phyloP scores from a whole-genome alignment of 2,888 invertebrate species.

The Hedychridium roseum region DNA sequence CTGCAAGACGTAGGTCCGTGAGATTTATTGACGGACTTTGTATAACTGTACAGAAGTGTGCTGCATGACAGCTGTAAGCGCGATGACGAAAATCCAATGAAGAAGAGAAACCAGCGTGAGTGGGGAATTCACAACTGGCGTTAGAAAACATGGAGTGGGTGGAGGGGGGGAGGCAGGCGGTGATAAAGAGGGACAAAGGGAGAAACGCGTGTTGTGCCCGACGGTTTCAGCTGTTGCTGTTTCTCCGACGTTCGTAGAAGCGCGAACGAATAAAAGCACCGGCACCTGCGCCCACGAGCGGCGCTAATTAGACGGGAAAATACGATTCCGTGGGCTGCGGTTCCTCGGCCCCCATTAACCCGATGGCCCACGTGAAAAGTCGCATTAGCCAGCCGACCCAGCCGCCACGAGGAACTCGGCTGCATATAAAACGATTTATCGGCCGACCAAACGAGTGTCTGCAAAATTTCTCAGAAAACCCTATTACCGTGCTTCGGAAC shows the following conservation, averaged over 20 bases:
- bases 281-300: conserved; percentile 36
- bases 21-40: too few relatives aligned
- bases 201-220: conserved; percentile 9
- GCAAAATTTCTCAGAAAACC: too few relatives aligned
- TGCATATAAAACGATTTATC: neutral
- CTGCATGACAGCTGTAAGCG: too few relatives aligned
- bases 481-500: too few relatives aligned
- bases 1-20: too few relatives aligned
- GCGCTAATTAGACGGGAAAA: conserved; percentile 45
- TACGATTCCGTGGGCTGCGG: conserved; percentile 30
- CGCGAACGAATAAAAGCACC: conserved; percentile 26
- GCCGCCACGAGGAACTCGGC: neutral
- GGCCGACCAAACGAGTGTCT: too few relatives aligned
- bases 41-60: too few relatives aligned
- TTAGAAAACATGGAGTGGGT: conserved; percentile 10
- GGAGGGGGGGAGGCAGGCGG: neutral
- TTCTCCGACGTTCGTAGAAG: conserved; percentile 12
- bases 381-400: neutral
- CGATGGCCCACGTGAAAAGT: conserved; percentile 10
- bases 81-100: too few relatives aligned
- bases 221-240: conserved; percentile 37
- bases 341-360: conserved; percentile 12
- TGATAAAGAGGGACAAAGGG: neutral
- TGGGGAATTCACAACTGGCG: conserved; percentile 18
- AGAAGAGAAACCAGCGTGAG: too few relatives aligned